These are phyloP conservation scores for Pachydiplax longipennis DNA, from an alignment of 2,888 invertebrate species.

Conservation along the genomic window DNA sequence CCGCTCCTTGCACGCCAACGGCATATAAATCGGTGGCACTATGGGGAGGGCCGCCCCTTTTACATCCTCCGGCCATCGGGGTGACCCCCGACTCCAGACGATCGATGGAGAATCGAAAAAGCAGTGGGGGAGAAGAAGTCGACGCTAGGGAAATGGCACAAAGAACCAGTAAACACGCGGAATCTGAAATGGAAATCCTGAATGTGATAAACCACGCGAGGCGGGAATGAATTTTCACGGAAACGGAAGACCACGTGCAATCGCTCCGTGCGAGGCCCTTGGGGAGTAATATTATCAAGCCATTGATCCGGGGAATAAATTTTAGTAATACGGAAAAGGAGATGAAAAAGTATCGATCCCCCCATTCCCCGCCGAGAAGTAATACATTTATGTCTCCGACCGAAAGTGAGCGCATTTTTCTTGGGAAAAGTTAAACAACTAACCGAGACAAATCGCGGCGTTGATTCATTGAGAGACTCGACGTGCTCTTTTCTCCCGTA, in stretches of 20 bases:
- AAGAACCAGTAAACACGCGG: neutral
- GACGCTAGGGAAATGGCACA: neutral
- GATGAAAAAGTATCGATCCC: neutral
- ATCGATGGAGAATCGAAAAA: neutral
- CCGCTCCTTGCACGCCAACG: neutral
- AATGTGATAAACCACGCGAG: neutral
- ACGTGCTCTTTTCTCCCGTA: too few relatives aligned
- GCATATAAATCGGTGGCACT: neutral
- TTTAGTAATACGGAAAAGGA: neutral
- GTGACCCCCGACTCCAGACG: neutral
- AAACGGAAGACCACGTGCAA: neutral
- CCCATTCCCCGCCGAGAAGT: neutral
- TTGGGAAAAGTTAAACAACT: too few relatives aligned
- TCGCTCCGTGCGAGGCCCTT: too few relatives aligned
- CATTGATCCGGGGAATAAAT: neutral
- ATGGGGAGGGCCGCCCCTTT: neutral
- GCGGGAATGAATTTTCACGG: neutral
- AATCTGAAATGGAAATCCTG: neutral
- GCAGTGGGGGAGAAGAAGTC: neutral
- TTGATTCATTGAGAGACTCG: too few relatives aligned
- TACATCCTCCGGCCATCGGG: neutral
- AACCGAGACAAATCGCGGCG: too few relatives aligned
- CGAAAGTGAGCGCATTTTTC: too few relatives aligned
- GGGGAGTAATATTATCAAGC: neutral
- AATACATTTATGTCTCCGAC: neutral